Conservation (phyloP, 92 coral and sea anemone species). For the Paramuricea clavata region DNA sequence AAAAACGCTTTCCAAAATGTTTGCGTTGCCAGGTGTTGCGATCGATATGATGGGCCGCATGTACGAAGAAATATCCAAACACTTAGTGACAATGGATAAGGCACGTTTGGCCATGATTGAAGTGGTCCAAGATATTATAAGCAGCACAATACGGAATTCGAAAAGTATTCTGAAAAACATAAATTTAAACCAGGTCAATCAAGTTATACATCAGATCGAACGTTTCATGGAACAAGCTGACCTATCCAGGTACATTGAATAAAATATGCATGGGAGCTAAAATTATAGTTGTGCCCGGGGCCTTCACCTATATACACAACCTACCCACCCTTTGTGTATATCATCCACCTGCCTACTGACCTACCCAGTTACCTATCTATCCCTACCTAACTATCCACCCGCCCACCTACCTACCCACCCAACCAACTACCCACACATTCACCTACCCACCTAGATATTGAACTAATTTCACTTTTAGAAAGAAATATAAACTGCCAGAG, state of each 20-base stretch:
- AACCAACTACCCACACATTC: too few species aligned
- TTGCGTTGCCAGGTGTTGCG: constrained; percentile 94
- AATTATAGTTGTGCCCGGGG: too few species aligned
- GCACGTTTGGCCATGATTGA: not conserved
- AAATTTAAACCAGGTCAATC: constrained; percentile 76
- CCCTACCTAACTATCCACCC: not conserved
- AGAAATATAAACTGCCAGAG: not conserved
- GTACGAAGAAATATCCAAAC: constrained; percentile 66
- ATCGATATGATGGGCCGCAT: constrained; percentile 94
- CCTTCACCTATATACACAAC: too few species aligned
- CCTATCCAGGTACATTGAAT: not conserved
- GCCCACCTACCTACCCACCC: not conserved
- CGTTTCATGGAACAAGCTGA: constrained; percentile 70
- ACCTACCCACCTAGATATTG: too few species aligned
- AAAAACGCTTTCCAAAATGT: constrained; percentile 69
- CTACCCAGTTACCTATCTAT: too few species aligned
- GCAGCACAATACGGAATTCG: not conserved
- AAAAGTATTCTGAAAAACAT: not conserved
- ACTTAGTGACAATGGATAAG: not conserved
- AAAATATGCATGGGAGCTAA: too few species aligned
- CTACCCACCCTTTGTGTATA: too few species aligned
- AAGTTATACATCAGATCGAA: constrained; percentile 79
- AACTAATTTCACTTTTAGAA: not conserved
- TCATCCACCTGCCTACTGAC: not conserved
- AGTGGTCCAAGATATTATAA: not conserved